Evolutionary conservation across 2,797 vertebrate species (phyloP).

Genomic region (Coendou prehensilis): DNA sequence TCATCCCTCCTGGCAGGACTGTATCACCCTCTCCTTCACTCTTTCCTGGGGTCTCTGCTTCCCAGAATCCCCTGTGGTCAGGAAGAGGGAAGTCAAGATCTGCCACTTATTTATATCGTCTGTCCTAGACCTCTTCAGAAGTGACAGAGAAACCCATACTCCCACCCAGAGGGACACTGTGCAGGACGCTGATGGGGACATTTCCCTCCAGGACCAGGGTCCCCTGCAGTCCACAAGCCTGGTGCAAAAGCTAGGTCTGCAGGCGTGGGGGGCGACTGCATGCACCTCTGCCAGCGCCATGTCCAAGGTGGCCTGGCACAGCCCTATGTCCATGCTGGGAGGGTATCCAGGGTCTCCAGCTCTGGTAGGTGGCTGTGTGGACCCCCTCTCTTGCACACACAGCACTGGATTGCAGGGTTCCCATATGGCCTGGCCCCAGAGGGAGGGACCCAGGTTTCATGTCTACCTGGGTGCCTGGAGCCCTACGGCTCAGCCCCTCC

Average conservation of each 20-base stretch:
- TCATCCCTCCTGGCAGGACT: background rate
- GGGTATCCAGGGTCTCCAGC: background rate
- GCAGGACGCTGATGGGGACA: background rate
- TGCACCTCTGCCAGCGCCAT: fast-evolving
- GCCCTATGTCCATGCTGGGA: fast-evolving
- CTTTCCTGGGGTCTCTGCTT: background rate
- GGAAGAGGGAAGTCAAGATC: background rate
- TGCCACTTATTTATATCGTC: background rate
- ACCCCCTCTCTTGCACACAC: too few relatives aligned
- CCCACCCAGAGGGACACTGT: background rate
- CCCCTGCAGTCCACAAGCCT: background rate
- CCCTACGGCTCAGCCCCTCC: background rate
- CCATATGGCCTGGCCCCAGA: background rate
- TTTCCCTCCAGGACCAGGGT: background rate
- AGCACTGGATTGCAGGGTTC: background rate
- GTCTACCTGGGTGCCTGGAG: background rate
- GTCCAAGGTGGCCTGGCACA: fast-evolving
- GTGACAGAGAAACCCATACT: too few relatives aligned
- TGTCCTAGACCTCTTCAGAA: background rate
- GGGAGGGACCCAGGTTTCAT: background rate
- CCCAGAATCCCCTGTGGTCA: background rate
- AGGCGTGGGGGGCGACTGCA: too few relatives aligned
- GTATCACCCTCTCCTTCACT: background rate
- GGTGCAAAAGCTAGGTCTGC: background rate
- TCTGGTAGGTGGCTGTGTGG: fast-evolving